phyloP scores from a whole-genome alignment of 2,113 vertebrate species.

The Hystrix cristata region DNA sequence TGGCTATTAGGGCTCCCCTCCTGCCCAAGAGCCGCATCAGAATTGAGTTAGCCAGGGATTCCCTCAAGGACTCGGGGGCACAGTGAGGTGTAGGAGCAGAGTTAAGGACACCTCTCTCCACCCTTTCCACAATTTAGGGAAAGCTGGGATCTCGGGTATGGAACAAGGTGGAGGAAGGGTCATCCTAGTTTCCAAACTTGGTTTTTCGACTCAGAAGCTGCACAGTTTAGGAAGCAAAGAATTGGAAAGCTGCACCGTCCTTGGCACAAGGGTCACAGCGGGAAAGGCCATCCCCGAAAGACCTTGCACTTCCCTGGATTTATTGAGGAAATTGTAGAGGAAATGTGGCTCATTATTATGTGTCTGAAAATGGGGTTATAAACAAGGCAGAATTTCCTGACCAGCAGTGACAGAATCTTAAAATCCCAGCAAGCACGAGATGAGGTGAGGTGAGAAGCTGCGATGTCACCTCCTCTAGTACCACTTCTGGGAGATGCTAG shows the following conservation, averaged over 20 bases:
- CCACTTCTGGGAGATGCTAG: background rate
- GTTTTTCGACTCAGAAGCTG: background rate
- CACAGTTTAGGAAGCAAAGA: background rate
- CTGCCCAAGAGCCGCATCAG: background rate
- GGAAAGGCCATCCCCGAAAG: background rate
- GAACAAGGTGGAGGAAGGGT: too few species aligned
- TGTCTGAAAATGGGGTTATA: background rate
- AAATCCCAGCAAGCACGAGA: background rate
- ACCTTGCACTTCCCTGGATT: background rate
- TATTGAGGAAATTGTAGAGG: conserved; percentile 3
- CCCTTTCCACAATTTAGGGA: background rate
- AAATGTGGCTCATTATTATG: background rate
- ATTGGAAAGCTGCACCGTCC: background rate
- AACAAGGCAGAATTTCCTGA: conserved; percentile 47
- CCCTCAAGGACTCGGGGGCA: rapidly evolving
- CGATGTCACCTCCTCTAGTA: too few species aligned
- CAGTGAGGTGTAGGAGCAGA: rapidly evolving
- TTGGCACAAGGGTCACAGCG: rapidly evolving
- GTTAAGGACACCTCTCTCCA: background rate
- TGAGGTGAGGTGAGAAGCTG: background rate
- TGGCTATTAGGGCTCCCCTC: background rate
- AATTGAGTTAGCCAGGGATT: background rate
- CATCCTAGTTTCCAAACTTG: background rate
- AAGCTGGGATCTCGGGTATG: background rate
- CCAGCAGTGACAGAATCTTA: background rate